Conservation (phyloP, 1,140 invertebrate genomes). For the Ceratina australensis region DNA sequence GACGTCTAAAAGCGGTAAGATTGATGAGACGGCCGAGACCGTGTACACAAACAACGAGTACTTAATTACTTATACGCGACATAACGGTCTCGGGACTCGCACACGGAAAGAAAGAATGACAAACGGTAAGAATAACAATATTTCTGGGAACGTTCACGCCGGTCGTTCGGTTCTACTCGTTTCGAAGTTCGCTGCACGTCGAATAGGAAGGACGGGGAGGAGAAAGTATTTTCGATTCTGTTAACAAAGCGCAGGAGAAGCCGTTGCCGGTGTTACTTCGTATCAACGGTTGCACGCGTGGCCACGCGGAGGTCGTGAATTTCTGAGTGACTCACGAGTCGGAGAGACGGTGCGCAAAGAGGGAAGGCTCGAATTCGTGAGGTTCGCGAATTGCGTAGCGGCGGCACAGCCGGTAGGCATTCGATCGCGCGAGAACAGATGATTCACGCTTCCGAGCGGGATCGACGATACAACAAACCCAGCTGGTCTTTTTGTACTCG, state of each 20-base stretch:
- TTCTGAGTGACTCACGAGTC: conserved; percentile 10
- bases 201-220: neutral
- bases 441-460: conserved; percentile 30
- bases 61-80: neutral
- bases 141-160: too few species aligned
- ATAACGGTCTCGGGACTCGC: conserved; percentile 22
- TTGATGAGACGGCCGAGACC: conserved; percentile 27
- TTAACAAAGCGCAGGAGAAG: too few species aligned
- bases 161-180: too few species aligned
- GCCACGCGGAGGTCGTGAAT: neutral
- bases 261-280: too few species aligned
- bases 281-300: too few species aligned
- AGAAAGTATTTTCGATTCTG: neutral
- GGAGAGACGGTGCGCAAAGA: neutral
- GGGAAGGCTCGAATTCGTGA: conserved; percentile 19
- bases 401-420: neutral
- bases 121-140: too few species aligned
- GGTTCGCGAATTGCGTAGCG: conserved; percentile 8
- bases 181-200: too few species aligned
- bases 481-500: conserved; percentile 32
- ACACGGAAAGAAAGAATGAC: conserved; percentile 5
- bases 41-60: conserved; percentile 16
- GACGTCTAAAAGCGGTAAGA: conserved; percentile 33
- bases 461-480: conserved; percentile 37
- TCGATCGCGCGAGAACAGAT: conserved; percentile 1